Base-by-base conservation (phyloP, 2,888 invertebrate species). In the Notodonta ziczac region DNA sequence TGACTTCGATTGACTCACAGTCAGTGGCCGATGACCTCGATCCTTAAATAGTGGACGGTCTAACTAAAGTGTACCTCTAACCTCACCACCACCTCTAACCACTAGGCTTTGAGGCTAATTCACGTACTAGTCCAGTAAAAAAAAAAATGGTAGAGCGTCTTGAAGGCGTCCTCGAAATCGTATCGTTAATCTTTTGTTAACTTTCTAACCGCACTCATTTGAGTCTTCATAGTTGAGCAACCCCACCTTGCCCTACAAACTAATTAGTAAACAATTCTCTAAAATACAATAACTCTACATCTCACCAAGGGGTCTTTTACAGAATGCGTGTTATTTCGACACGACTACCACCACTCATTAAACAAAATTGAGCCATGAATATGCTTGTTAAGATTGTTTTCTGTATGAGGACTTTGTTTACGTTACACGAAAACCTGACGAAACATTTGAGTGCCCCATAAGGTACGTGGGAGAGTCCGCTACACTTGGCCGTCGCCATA, bases 221-320 rank as follows among this genome's bases (percentile, higher is more conserved):
- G 72, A 62, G 46, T 14, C 10, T 24, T 51, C 52, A 62, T 35
- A 56, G 56, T 50, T 65, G 13, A 44, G 10, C 44, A 50, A 32
- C 58, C 35, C 55, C 44, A 78, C 81, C 83, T 85, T 82, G 83
- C 75, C 78, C 78, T 78, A 82, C 72, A 71, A 70, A 71, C 76
- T 87, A 84, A 87, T 85, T 83, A 87, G 78, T 78, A 78, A 74
- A 78, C 81, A 76, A 78, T 83, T 83, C 80, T 82, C 81, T 81
- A 78, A 78, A 67, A 74, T 76, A 76, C 69, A 77, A 80, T 77
- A 77, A 76, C 78, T 71, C 75, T 72, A 72, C 75, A 80, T 74
- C 73, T 73, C 77, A 72, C 62, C 71, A 65, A 59, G 62, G 63
- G 60, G 71, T 66, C 72, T 70, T 69, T 70, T 67, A 74, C 66